Percentiles rank a stretch among this genome's conserved stretches.
These are phyloP conservation scores for Hesperia comma DNA, from an alignment of 2,888 invertebrate genomes.

Conservation along the genomic window DNA sequence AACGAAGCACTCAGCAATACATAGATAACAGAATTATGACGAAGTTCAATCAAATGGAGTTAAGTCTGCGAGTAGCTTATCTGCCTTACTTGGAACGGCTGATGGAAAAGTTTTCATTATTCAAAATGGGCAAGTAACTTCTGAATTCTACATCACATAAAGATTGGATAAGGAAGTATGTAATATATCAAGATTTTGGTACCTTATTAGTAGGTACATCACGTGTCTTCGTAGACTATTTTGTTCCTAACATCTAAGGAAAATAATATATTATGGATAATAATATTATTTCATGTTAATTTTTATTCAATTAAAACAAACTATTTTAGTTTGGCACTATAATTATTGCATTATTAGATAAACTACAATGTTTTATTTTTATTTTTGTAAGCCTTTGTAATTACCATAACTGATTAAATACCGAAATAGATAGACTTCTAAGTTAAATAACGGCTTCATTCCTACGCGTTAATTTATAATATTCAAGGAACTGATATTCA, in stretches of 20 bases:
- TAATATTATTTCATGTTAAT: no score
- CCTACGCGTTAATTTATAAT: slow-evolving; percentile 18
- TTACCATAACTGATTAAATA: no score
- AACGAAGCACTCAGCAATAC: slow-evolving; percentile 10
- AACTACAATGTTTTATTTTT: not conserved
- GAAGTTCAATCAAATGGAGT: slow-evolving; percentile 28
- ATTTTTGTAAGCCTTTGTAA: no score
- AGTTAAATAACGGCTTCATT: not conserved
- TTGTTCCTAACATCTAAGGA: no score
- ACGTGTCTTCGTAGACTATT: no score
- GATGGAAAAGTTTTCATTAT: slow-evolving; percentile 29
- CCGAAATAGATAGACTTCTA: slow-evolving; percentile 2
- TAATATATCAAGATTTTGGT: no score
- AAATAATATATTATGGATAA: no score
- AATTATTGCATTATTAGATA: no score
- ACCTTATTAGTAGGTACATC: no score
- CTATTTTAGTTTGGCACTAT: no score
- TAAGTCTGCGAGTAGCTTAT: slow-evolving; percentile 24
- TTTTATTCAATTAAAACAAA: no score
- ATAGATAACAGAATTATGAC: slow-evolving; percentile 28
- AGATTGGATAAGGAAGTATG: not conserved
- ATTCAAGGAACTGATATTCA: slow-evolving; percentile 21
- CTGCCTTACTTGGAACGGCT: slow-evolving; percentile 17
- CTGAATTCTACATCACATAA: not conserved
- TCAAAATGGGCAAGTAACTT: slow-evolving; percentile 5